Base-by-base conservation (phyloP, 2,113 vertebrate genomes). In the Microtus montanus region DNA sequence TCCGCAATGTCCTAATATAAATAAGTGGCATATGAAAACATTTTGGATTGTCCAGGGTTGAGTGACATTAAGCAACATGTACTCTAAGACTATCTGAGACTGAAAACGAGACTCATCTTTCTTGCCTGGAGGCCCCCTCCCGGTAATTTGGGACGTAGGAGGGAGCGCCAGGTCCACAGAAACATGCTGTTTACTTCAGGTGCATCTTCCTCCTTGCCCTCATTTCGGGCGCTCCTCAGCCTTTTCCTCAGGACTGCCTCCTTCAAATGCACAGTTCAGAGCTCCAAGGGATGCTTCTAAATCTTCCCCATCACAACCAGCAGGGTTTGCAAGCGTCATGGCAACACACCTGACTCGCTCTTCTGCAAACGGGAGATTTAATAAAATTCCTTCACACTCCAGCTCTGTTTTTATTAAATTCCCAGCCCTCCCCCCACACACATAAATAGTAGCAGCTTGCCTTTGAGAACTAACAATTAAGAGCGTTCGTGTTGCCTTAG, bases 381-480 rank as follows among this genome's bases (percentile, higher is more conserved):
- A 75, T 68, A 33, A 74, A 80, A 70, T 70, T 47, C 61, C 78
- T 86, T 71, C 70, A 88, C 38, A 86, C 82, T 63, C 64, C 73
- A 79, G 68, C 12, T 47, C 35, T 49, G 28, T 83, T 85, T 87
- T 86, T 75, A 49, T 58, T 79, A 44, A 88, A 44, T 41, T 17
- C 28, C 22, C 84, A 26, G 28, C 47, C 64, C 66, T 6, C 22
- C 44, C 38, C 79, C 61, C 26, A 52, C 47, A 86, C 26, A 54
- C 70, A 79, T 38, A 78, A 70, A 82, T 78, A 68, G 91, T 58
- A 86, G 82, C 88, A 92, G 58, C 80, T 92, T 90, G 41, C 33
- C 15, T 95, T 41, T 66, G 19, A 41, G 7, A 30, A 35, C 15
- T 35, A 52, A 44, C 38, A 41, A 54, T 63, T 82, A 71, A 71